Evolutionary conservation across 2,888 invertebrate species (phyloP), one percentile per base, ranked within the genome.

Genomic region (Pteria penguin): DNA sequence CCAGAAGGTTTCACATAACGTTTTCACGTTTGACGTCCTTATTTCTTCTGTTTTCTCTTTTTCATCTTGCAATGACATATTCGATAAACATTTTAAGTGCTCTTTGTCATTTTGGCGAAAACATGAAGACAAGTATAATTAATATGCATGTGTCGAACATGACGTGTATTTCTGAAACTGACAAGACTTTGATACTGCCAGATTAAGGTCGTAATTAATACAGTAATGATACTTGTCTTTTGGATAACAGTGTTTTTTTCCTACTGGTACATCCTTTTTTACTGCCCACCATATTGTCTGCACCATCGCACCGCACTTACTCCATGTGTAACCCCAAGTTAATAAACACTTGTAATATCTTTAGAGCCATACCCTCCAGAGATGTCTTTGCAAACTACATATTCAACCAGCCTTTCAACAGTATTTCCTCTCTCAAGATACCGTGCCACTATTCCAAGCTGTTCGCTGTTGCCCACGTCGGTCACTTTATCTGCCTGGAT

Each of bases 81-180:
- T 67, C 67, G 55, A 66, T n/a, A 27, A 55, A 54, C 26, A 52
- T 52, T 52, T 52, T 27, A 33, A 66, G 52, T 18, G 22, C 36
- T 31, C 54, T 45, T 63, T 63, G 71, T 52, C 32, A 31, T 24
- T 52, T 71, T n/a, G n/a, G n/a, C n/a, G n/a, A n/a, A n/a, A n/a
- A 71, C 32, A 54, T 71, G 63, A 63, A 71, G 33, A 63, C 54
- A 31, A 71, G 54, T 5, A 62, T 63, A 2, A 71, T 24, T 29
- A 55, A 27, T 45, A 63, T 71, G 27, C 57, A 26, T n/a, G n/a
- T n/a, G n/a, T n/a, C n/a, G n/a, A n/a, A n/a, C 55, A 63, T 55
- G 5, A 63, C 24, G 18, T 62, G 52, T 22, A 71, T 55, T 55
- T 63, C 63, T n/a, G 32, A 11, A n/a, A 63, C 55, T 71, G 4